Evolutionary conservation across 1,140 invertebrate genomes (phyloP).

Genomic region (Adoxophyes honmai): DNA sequence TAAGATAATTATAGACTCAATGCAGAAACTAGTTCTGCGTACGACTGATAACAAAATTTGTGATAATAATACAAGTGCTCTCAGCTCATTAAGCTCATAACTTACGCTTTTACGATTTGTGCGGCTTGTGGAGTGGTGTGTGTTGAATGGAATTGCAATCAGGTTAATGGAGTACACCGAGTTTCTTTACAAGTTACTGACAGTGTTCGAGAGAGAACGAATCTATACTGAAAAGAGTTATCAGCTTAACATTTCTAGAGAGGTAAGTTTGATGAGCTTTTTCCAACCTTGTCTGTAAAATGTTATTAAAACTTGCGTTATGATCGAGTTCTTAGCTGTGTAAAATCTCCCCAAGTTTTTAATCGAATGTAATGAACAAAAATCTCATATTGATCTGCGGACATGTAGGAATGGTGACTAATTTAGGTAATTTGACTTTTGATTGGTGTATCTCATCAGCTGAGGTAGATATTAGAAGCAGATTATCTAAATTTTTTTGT

Average conservation of each 20-base stretch:
- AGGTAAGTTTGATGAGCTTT: no score
- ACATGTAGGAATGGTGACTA: background rate
- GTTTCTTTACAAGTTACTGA: no score
- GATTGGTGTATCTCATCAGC: background rate
- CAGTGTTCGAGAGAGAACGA: no score
- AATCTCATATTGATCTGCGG: background rate
- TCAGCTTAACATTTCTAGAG: no score
- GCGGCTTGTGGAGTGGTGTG: constrained; percentile 36
- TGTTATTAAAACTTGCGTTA: no score
- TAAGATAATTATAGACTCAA: constrained; percentile 73
- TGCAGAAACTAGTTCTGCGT: constrained; percentile 72
- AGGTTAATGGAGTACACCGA: no score
- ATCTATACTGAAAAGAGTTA: no score
- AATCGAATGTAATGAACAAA: background rate
- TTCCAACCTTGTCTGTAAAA: no score
- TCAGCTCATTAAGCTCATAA: constrained; percentile 69
- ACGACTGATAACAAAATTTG: constrained; percentile 74
- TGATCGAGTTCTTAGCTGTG: no score
- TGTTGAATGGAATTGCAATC: constrained; percentile 32
- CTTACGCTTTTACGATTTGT: constrained; percentile 62
- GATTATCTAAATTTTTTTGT: no score
- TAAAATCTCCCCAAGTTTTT: background rate
- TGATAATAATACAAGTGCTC: constrained; percentile 72
- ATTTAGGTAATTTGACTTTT: background rate
- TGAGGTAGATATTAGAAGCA: no score